A percentile compares a stretch with the other conserved stretches of the same genome.
These are phyloP conservation scores for Hydrozoanthus tunicans DNA, from an alignment of 64 coral and sea anemone genomes.

Conservation along the genomic window DNA sequence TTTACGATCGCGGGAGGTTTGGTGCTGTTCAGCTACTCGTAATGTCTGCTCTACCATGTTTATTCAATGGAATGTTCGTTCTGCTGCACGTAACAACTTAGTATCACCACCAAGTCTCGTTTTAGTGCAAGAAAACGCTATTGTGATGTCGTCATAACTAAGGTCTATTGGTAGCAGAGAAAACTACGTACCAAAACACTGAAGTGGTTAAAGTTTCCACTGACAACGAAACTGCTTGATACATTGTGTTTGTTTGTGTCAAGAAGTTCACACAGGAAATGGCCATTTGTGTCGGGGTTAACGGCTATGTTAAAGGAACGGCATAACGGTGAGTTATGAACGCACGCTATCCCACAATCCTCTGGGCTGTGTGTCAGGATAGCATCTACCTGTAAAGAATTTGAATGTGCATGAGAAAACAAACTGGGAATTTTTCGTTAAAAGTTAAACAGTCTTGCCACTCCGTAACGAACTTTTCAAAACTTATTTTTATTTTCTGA, in stretches of 20 bases:
- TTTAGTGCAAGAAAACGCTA: neutral
- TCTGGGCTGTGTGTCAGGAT: neutral
- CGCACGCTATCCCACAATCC: neutral
- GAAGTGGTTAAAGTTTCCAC: neutral
- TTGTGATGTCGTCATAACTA: neutral
- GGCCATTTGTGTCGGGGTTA: neutral
- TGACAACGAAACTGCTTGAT: neutral
- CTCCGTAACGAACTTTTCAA: too few relatives aligned
- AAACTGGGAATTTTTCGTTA: too few relatives aligned
- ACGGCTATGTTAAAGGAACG: neutral
- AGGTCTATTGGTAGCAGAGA: neutral
- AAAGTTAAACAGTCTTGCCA: too few relatives aligned
- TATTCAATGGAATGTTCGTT: neutral
- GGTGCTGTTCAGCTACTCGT: too few relatives aligned
- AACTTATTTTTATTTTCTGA: too few relatives aligned
- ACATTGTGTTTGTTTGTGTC: neutral
- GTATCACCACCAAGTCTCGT: too few relatives aligned
- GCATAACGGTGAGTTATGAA: neutral
- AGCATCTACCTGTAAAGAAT: neutral
- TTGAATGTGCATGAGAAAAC: too few relatives aligned
- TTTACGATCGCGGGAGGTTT: too few relatives aligned
- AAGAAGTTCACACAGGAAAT: neutral
- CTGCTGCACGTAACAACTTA: neutral
- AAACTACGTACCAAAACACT: neutral
- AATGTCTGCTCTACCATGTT: neutral